These are phyloP conservation scores for Hycleus cichorii DNA, from an alignment of 1,140 invertebrate species.

Conservation along the genomic window DNA sequence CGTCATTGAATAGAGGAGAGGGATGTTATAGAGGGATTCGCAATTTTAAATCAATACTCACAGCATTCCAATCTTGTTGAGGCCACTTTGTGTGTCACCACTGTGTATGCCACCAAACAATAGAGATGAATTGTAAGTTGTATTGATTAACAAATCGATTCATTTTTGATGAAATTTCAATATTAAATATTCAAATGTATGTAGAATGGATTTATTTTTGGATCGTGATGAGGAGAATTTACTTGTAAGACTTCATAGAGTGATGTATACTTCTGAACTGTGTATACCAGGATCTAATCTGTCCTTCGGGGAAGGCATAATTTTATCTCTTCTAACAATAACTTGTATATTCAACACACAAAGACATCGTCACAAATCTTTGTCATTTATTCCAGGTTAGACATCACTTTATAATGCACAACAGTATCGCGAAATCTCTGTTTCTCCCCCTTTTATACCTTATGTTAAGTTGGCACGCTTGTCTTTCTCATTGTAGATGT, in stretches of 20 bases:
- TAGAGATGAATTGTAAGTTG: no score
- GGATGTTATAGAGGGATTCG: constrained; percentile 14
- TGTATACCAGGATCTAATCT: background rate
- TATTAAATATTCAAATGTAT: no score
- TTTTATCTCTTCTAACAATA: constrained; percentile 6
- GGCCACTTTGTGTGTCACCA: no score
- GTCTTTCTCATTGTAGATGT: constrained; percentile 22
- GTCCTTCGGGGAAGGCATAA: background rate
- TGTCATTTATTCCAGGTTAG: constrained; percentile 37
- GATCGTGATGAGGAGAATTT: background rate
- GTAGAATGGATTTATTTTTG: background rate
- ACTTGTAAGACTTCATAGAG: background rate
- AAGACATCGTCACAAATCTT: constrained; percentile 31
- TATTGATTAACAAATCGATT: no score
- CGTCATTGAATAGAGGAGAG: constrained; percentile 33
- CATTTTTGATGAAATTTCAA: no score
- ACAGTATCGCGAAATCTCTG: constrained; percentile 29
- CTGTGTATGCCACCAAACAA: no score
- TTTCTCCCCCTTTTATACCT: constrained; percentile 30
- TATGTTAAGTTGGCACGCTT: constrained; percentile 25
- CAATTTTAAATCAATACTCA: constrained; percentile 31
- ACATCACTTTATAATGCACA: constrained; percentile 30
- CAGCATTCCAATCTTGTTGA: constrained; percentile 20
- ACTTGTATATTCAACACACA: constrained; percentile 24
- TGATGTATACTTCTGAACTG: background rate